A percentile compares a stretch with the other conserved stretches of the same genome.
Conservation (phyloP, 2,888 invertebrate species). For the Teleogryllus oceanicus region DNA sequence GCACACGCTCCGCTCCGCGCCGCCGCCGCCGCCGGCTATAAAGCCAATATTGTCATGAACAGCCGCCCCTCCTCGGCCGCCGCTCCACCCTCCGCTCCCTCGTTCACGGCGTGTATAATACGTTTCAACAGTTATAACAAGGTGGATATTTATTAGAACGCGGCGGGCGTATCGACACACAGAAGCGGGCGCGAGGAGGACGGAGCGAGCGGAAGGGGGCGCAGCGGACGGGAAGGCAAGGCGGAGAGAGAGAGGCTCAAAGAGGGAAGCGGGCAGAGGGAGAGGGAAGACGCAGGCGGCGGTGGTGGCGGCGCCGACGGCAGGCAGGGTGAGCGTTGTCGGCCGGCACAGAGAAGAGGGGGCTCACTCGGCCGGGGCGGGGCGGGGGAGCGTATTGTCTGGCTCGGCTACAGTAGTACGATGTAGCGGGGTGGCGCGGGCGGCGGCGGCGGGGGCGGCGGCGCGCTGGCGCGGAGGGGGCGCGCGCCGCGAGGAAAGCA, state of each 20-base stretch:
- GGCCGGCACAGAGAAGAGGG: conserved; percentile 9
- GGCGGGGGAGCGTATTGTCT: too few relatives aligned
- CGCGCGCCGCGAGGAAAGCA: neutral
- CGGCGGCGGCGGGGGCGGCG: conserved; percentile 18
- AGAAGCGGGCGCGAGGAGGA: neutral
- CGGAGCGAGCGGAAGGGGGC: neutral
- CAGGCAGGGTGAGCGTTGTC: neutral
- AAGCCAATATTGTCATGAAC: too few relatives aligned
- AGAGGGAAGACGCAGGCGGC: neutral
- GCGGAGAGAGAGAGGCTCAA: neutral
- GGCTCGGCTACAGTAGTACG: too few relatives aligned
- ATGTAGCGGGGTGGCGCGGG: conserved; percentile 20
- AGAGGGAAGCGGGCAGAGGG: neutral
- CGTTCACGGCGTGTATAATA: neutral
- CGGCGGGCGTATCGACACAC: too few relatives aligned
- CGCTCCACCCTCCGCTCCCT: neutral
- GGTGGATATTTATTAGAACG: conserved; percentile 31
- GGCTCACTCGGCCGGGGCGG: conserved; percentile 21
- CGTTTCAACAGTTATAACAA: conserved; percentile 30
- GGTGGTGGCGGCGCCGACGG: neutral
- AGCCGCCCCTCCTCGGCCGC: too few relatives aligned
- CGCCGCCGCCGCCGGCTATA: too few relatives aligned
- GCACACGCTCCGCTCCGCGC: too few relatives aligned
- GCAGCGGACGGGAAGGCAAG: too few relatives aligned
- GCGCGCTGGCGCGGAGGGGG: conserved; percentile 24